phyloP scores from a whole-genome alignment of 2,797 vertebrate genomes.

The Chiropotes sagulatus region DNA sequence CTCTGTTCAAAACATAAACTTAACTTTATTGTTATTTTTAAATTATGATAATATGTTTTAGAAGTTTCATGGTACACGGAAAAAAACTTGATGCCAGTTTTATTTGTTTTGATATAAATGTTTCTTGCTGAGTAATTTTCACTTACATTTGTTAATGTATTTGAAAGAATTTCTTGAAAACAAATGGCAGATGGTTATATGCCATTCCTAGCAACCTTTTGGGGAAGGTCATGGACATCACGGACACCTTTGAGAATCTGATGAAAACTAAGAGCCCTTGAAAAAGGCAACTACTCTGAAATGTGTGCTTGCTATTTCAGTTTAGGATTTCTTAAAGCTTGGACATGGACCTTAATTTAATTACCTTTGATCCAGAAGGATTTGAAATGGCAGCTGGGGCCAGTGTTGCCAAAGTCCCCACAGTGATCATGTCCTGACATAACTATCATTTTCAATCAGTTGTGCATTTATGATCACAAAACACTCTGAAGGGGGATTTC shows the following conservation, averaged over 20 bases:
- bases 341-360: neutral
- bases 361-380: neutral
- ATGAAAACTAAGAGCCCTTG: neutral
- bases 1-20: constrained; percentile 26
- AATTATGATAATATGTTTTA: neutral
- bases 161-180: constrained; percentile 33
- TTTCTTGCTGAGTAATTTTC: constrained; percentile 44
- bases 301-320: neutral
- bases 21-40: constrained; percentile 23
- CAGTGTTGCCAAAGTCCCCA: neutral
- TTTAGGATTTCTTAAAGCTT: neutral
- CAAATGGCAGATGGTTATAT: neutral
- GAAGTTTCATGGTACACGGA: neutral
- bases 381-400: neutral
- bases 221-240: neutral
- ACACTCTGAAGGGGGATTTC: neutral
- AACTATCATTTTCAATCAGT: neutral
- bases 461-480: neutral
- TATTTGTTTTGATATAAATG: constrained; percentile 27
- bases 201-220: neutral
- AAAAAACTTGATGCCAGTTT: constrained; percentile 8
- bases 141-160: constrained; percentile 1
- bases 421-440: neutral
- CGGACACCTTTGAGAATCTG: neutral
- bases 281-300: neutral